phyloP scores from a whole-genome alignment of 2,113 vertebrate species.

The Arvicanthis niloticus region DNA sequence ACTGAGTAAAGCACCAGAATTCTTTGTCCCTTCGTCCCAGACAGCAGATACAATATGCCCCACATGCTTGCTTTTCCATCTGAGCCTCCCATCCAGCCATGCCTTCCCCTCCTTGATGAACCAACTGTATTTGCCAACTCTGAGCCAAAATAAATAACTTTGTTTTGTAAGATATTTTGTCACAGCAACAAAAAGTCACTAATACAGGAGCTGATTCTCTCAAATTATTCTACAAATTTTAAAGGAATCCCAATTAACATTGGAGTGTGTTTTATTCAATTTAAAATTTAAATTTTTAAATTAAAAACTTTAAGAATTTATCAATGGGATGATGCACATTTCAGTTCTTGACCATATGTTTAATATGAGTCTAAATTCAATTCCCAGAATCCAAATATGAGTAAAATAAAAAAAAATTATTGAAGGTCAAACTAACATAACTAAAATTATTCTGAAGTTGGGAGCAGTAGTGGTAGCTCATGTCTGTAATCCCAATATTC shows the following conservation, averaged over 20 bases:
- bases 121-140: background rate
- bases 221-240: constrained; percentile 33
- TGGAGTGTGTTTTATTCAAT: background rate
- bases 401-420: background rate
- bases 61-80: background rate
- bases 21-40: background rate
- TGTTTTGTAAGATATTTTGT: background rate
- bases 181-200: background rate
- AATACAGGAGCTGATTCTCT: background rate
- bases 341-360: background rate
- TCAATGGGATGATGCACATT: background rate
- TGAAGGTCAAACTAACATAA: background rate
- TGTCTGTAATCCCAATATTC: no score
- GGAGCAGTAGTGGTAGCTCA: no score
- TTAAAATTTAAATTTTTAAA: background rate
- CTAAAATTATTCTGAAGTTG: background rate
- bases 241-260: background rate
- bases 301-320: constrained; percentile 16
- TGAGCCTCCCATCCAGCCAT: background rate
- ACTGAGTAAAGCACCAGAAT: background rate
- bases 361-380: background rate
- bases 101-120: background rate
- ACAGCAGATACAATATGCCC: background rate
- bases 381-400: background rate
- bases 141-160: no score